Base-by-base conservation (phyloP, 2,797 vertebrate genomes). In the Yasuhikotakia modesta region DNA sequence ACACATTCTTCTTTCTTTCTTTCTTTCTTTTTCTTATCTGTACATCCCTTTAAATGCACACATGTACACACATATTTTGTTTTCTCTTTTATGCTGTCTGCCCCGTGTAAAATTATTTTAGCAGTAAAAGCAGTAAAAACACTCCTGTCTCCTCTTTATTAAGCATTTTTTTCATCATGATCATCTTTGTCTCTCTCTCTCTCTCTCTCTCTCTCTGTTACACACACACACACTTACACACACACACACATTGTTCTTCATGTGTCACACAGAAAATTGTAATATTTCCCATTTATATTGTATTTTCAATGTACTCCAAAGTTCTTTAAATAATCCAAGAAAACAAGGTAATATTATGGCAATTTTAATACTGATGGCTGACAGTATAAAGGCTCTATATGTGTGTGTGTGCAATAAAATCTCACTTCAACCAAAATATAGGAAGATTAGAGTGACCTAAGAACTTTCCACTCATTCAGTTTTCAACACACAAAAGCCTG, bases 151-250 rank as follows among this genome's bases (percentile, higher is more conserved):
- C 32, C 53, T 65, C 13, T 48, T 61, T 22, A 64, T 5, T 64
- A 48, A 19, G 2, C 17, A 16, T 61, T 57, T 67, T 30, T 58
- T 32, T 32, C 30, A 32, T 32, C 32, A 35, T 35, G 1, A 35
- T 35, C 1, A 35, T 35, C 32, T 35, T 5, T 35, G 2, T 32
- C 30, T 16, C 24, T 79, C 22, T 79, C 48, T 46, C 10, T 12
- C 2, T 46, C 14, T 45, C 32, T 65, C 35, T 70, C 46, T 63
- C 16, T 22, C 45, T 77, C 43, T 77, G 13, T 46, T 12, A 35
- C 32, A 35, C 53, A 50, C 13, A 13, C 39, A 45, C 35, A 48
- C 14, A 8, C n/a, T n/a, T n/a, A n/a, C n/a, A n/a, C n/a, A 35
- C 32, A 35, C 53, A 50, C 27, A 27, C 27, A 27, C 27, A 27